phyloP scores from a whole-genome alignment of 2,113 vertebrate genomes.

The Brachypodius melanocephalos region DNA sequence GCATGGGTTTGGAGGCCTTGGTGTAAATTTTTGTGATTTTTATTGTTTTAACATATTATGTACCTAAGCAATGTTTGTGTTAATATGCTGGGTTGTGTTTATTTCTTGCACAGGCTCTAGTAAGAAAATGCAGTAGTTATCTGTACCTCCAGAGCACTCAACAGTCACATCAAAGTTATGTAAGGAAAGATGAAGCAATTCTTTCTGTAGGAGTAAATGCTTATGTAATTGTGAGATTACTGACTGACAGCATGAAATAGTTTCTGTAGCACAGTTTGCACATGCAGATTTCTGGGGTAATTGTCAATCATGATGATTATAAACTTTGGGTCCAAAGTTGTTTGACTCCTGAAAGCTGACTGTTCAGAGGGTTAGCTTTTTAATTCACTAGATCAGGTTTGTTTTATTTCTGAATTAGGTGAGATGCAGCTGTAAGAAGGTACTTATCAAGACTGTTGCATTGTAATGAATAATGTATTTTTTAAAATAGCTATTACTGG shows the following conservation, averaged over 20 bases:
- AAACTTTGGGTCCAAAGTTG: not conserved
- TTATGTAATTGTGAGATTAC: not conserved
- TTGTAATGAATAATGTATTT: not conserved
- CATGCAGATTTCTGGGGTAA: not conserved
- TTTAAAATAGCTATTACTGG: not conserved
- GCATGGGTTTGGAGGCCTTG: not conserved
- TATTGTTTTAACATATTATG: not conserved
- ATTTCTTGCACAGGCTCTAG: not conserved
- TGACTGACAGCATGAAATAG: not conserved
- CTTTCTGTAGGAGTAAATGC: not conserved
- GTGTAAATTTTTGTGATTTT: not conserved
- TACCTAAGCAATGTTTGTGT: not conserved
- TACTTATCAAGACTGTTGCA: not conserved
- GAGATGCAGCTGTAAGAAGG: not conserved
- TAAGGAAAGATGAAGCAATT: not conserved
- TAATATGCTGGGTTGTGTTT: not conserved
- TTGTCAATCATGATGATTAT: not conserved
- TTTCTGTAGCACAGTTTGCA: constrained; percentile 5
- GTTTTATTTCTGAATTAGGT: not conserved
- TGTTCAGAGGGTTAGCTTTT: not conserved
- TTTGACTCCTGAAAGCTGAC: not conserved
- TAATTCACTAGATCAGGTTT: not conserved
- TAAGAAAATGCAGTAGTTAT: not conserved
- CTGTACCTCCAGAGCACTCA: not conserved
- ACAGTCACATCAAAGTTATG: not conserved